Evolutionary conservation across 2,888 invertebrate genomes (phyloP), one percentile per base, ranked within the genome.

Genomic region (Tipula confusa): DNA sequence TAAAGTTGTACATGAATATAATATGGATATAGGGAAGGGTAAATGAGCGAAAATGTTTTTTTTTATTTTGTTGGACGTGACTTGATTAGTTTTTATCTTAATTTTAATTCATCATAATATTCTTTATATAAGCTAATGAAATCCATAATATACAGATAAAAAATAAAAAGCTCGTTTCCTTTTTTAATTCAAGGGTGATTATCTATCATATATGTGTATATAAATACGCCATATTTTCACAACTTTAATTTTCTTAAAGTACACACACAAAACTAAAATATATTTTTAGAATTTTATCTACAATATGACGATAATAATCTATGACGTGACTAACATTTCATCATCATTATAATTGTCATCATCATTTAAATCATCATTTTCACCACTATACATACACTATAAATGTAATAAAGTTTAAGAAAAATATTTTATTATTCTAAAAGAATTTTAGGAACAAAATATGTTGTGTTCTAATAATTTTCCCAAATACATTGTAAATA

Each of bases 281-380:
- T 64, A n/a, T 43, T 64, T 64, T 64, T 64, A 64, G 18, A 64
- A 64, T 64, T 18, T 64, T 64, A 64, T 64, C 64, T 24, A 64
- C 64, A 64, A 64, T 64, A 64, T 64, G 64, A 64, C 64, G 64
- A 64, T 64, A 64, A 64, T 64, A 64, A 64, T 64, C 64, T 64
- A 64, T 64, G 64, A 64, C 64, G 64, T 64, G 64, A 64, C 64
- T 64, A 24, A 64, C 64, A 64, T 64, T 64, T 64, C 64, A 64
- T 64, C 64, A 64, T 64, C 64, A 64, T 64, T 64, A 64, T 64
- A 64, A 64, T 64, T 64, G 64, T 64, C 64, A 64, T 64, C 64
- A 64, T 64, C 64, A 64, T 64, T 64, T 64, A 64, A 64, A 64
- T 64, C 64, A 64, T 64, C 64, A 64, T 64, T 64, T 64, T 64